A percentile compares a stretch with the other conserved stretches of the same genome.
Conservation (phyloP, 2,888 invertebrate species). For the Stenodera caucasica region DNA sequence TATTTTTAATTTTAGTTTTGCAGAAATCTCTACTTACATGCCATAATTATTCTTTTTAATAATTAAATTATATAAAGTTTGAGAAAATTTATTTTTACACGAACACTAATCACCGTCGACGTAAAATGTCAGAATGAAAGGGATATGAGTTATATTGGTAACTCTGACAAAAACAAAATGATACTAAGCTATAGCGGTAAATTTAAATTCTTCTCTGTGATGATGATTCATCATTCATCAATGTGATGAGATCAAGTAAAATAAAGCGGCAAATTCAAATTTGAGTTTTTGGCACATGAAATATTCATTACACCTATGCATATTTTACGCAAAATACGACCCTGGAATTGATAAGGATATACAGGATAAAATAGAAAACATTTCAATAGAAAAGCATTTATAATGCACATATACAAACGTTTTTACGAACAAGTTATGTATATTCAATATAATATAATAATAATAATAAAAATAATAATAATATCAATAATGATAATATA, state of each 20-base stretch:
- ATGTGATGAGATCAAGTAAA: no score
- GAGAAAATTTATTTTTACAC: background rate
- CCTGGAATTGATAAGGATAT: background rate
- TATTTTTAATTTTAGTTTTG: background rate
- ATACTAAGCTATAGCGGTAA: no score
- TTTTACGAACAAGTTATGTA: slow-evolving; percentile 4
- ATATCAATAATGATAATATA: background rate
- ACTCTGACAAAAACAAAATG: background rate
- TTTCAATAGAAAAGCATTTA: slow-evolving; percentile 27
- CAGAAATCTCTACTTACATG: background rate
- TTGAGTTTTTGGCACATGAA: no score
- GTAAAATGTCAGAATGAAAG: slow-evolving; percentile 4
- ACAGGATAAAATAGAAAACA: background rate
- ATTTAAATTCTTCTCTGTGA: no score
- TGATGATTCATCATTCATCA: background rate
- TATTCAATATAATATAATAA: background rate
- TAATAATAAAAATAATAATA: background rate
- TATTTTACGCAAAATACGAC: background rate
- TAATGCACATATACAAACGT: slow-evolving; percentile 26
- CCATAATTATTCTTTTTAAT: background rate
- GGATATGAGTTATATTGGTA: background rate
- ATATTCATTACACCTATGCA: no score
- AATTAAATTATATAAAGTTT: background rate
- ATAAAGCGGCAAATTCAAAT: slow-evolving; percentile 4
- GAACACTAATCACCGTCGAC: background rate